phyloP scores from a whole-genome alignment of 2,113 vertebrate genomes.

The Calidris pugnax region DNA sequence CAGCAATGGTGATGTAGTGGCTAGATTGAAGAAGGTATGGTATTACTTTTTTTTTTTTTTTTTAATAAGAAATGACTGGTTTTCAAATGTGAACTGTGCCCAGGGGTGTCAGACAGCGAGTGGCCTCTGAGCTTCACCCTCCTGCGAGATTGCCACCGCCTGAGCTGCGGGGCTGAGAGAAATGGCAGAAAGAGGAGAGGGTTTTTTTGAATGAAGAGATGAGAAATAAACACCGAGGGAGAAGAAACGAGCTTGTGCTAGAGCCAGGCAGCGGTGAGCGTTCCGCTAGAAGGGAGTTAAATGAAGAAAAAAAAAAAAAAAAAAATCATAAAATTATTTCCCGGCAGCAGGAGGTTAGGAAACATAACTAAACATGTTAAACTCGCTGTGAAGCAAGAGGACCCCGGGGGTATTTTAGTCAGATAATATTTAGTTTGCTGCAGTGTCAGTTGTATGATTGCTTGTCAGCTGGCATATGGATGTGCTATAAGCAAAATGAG shows the following conservation, averaged over 20 bases:
- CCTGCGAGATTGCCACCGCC: neutral
- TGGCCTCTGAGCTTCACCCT: neutral
- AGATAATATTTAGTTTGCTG: conserved; percentile 63
- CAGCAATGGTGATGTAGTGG: neutral
- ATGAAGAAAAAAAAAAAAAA: neutral
- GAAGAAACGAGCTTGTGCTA: neutral
- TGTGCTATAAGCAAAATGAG: conserved; percentile 42
- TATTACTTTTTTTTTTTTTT: neutral
- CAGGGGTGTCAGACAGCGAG: rapidly evolving
- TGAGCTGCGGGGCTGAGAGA: neutral
- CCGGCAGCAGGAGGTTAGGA: conserved; percentile 32
- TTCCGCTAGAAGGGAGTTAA: neutral
- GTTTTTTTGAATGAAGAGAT: neutral
- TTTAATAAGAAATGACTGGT: rapidly evolving
- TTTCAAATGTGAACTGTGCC: neutral
- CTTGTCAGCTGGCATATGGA: conserved; percentile 64
- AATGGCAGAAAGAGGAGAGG: neutral
- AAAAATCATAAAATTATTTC: conserved; percentile 27
- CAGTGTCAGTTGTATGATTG: conserved; percentile 60
- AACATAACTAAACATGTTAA: conserved; percentile 62
- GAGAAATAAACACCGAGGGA: neutral
- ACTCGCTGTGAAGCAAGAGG: conserved; percentile 44
- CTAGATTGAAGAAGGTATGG: neutral
- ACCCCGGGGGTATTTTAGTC: conserved; percentile 57
- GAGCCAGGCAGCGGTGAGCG: neutral